Conservation (phyloP, 2,888 invertebrate species). For the Tipula confusa region DNA sequence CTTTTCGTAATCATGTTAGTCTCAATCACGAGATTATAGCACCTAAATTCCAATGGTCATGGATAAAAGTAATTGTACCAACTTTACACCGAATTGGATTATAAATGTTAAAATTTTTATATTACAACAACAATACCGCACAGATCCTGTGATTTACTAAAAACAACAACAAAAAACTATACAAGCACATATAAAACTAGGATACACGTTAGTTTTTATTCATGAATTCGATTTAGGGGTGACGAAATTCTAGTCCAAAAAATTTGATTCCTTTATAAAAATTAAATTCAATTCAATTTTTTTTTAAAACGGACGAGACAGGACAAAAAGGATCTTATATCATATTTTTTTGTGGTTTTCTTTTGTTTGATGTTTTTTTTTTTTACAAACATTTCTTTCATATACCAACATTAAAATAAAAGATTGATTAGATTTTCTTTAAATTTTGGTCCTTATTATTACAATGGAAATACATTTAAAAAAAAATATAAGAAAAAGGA, state of each 20-base stretch:
- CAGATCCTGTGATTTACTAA: neutral
- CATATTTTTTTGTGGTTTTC: neutral
- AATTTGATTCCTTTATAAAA: neutral
- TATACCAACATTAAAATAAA: neutral
- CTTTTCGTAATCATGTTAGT: neutral
- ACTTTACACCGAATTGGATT: neutral
- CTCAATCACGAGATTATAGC: neutral
- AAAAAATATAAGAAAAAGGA: neutral
- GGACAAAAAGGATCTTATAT: conserved; percentile 1
- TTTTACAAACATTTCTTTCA: neutral
- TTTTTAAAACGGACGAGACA: neutral
- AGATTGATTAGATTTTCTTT: conserved; percentile 25
- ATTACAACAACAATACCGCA: neutral
- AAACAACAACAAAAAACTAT: neutral
- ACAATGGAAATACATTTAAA: neutral
- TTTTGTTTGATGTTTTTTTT: conserved; percentile 8
- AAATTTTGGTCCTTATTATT: neutral
- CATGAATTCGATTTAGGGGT: neutral
- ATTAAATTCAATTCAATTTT: no score
- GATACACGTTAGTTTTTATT: neutral
- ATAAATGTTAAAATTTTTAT: neutral
- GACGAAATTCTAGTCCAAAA: neutral
- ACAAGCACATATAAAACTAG: neutral
- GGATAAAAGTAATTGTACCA: neutral
- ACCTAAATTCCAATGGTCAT: neutral